Evolutionary conservation across 2,113 vertebrate genomes (phyloP).

Genomic region (Eclectus roratus): DNA sequence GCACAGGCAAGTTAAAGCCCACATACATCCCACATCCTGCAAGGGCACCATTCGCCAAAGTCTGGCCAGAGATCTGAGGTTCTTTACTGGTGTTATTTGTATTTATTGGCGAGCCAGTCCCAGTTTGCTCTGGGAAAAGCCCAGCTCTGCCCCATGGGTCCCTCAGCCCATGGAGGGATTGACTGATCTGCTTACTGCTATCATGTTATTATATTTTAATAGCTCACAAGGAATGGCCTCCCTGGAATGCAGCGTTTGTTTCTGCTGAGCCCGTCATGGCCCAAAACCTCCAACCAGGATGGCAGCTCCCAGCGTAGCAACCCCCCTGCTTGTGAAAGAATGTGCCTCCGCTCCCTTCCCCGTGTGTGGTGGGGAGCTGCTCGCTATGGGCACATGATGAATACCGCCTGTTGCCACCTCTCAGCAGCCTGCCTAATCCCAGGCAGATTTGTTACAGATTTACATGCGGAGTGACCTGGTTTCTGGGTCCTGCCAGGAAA

Average conservation of each 20-base stretch:
- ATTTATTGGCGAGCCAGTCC: background rate
- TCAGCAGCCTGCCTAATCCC: background rate
- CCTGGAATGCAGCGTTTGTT: background rate
- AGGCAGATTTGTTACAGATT: conserved; percentile 44
- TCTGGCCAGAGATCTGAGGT: background rate
- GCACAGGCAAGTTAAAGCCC: background rate
- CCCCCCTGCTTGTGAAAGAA: background rate
- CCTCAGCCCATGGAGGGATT: background rate
- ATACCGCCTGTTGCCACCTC: conserved; percentile 26
- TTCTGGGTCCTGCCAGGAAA: conserved; percentile 31
- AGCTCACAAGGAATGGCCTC: background rate
- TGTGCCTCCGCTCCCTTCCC: background rate
- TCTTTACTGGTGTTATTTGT: background rate
- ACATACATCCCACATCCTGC: background rate
- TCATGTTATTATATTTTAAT: conserved; percentile 17
- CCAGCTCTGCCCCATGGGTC: background rate
- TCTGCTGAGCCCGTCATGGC: background rate
- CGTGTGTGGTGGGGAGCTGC: background rate
- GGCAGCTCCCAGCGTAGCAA: background rate
- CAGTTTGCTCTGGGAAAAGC: background rate
- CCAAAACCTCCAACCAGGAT: background rate
- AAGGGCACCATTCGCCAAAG: background rate
- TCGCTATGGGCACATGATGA: background rate
- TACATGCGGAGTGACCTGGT: conserved; percentile 36
- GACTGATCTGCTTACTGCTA: conserved; percentile 9